phyloP scores from a whole-genome alignment of 2,113 vertebrate genomes.

The Pelusios castaneus region DNA sequence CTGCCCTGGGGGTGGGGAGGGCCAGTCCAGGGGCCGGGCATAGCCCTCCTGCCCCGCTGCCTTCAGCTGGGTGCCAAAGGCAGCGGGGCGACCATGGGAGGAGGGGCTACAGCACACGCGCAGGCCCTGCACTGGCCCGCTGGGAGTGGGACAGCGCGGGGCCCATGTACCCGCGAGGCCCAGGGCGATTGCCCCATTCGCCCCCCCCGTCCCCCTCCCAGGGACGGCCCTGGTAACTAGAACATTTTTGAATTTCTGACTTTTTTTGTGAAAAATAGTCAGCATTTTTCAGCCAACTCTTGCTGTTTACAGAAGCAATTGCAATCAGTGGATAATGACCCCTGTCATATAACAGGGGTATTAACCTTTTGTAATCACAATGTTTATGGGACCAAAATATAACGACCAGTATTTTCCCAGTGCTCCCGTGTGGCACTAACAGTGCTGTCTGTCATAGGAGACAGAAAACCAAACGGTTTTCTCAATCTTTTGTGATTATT shows the following conservation, averaged over 20 bases:
- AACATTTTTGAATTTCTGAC: not conserved
- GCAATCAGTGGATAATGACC: not conserved
- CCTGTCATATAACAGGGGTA: accelerated
- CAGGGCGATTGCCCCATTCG: too few relatives aligned
- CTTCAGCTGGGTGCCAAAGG: too few relatives aligned
- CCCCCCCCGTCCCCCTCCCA: too few relatives aligned
- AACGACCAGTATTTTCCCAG: not conserved
- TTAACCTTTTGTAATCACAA: not conserved
- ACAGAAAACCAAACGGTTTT: not conserved
- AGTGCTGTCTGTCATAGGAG: not conserved
- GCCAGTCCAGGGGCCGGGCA: too few relatives aligned
- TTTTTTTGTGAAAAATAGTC: not conserved
- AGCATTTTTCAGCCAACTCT: not conserved
- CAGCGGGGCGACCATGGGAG: too few relatives aligned
- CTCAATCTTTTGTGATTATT: not conserved
- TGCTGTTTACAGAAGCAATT: not conserved
- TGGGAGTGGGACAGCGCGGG: too few relatives aligned
- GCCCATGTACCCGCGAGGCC: too few relatives aligned
- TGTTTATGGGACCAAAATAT: not conserved
- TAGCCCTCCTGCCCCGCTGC: too few relatives aligned
- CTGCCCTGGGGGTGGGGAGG: too few relatives aligned
- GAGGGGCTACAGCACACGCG: too few relatives aligned
- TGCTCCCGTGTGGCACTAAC: accelerated
- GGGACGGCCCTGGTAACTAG: too few relatives aligned
- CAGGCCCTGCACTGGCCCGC: too few relatives aligned